These are phyloP conservation scores for Coturnix japonica DNA, from an alignment of 2,113 vertebrate species.

Conservation along the genomic window DNA sequence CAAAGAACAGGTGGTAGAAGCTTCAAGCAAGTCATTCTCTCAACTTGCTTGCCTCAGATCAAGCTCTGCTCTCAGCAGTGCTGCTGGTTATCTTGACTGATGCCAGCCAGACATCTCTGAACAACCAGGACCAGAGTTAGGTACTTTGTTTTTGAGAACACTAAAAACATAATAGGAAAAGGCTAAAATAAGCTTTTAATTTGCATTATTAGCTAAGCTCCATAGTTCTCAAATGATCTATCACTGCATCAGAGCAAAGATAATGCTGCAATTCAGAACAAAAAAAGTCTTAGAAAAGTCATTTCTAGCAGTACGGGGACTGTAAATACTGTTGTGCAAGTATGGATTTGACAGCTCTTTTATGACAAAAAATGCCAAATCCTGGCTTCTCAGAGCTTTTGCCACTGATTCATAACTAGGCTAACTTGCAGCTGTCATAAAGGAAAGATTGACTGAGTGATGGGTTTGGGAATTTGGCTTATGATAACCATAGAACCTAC, in stretches of 20 bases:
- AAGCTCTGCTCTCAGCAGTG: neutral
- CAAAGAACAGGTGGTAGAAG: too few species aligned
- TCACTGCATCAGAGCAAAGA: neutral
- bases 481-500: neutral
- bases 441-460: neutral
- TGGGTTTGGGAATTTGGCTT: neutral
- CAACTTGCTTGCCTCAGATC: neutral
- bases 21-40: neutral
- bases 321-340: neutral
- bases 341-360: rapidly evolving
- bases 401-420: neutral
- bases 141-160: neutral
- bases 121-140: neutral
- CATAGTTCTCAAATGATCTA: neutral
- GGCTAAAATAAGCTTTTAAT: neutral
- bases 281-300: rapidly evolving
- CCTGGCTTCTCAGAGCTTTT: neutral
- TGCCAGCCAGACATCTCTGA: neutral
- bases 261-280: neutral
- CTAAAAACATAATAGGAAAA: neutral
- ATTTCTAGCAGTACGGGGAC: neutral
- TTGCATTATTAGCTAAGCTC: neutral
- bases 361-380: neutral
- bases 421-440: neutral
- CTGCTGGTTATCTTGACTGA: neutral